Evolutionary conservation across 2,113 vertebrate genomes (phyloP).

Genomic region (Thunnus thynnus): DNA sequence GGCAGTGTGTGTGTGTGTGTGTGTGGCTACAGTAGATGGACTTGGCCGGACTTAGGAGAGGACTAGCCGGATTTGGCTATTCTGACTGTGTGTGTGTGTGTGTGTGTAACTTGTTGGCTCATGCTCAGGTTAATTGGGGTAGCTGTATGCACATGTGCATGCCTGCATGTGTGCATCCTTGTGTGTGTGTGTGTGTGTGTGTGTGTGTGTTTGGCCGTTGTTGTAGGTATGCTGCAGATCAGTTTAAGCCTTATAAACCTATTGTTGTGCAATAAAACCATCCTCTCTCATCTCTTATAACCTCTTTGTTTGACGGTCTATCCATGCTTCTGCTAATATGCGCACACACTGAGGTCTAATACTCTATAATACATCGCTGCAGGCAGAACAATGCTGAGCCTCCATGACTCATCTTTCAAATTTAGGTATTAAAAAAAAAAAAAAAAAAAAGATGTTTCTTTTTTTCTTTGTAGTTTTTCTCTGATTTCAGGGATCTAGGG

Average conservation of each 20-base stretch:
- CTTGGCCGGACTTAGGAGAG: constrained; percentile 62
- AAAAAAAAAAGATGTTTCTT: background rate
- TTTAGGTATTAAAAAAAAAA: background rate
- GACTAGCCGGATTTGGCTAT: constrained; percentile 61
- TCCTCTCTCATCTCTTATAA: constrained; percentile 59
- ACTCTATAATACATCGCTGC: background rate
- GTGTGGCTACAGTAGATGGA: constrained; percentile 38
- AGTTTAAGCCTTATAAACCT: constrained; percentile 76
- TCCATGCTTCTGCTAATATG: constrained; percentile 52
- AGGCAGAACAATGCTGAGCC: background rate
- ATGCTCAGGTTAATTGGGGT: constrained; percentile 37
- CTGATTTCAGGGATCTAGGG: too few relatives aligned
- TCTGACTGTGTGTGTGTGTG: constrained; percentile 30
- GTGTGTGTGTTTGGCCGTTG: constrained; percentile 54
- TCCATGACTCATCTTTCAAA: background rate
- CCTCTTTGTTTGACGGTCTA: constrained; percentile 63
- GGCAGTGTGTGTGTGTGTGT: constrained; percentile 3
- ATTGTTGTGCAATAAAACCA: constrained; percentile 73
- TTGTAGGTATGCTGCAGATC: constrained; percentile 78
- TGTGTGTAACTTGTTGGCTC: constrained; percentile 59
- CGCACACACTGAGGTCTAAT: constrained; percentile 42
- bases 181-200: constrained; percentile 37
- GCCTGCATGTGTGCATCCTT: constrained; percentile 14
- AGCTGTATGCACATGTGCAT: constrained; percentile 43
- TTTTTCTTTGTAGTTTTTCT: too few relatives aligned